A percentile compares a stretch with the other conserved stretches of the same genome.
phyloP scores from a whole-genome alignment of 2,797 vertebrate genomes.

The Erpetoichthys calabaricus region DNA sequence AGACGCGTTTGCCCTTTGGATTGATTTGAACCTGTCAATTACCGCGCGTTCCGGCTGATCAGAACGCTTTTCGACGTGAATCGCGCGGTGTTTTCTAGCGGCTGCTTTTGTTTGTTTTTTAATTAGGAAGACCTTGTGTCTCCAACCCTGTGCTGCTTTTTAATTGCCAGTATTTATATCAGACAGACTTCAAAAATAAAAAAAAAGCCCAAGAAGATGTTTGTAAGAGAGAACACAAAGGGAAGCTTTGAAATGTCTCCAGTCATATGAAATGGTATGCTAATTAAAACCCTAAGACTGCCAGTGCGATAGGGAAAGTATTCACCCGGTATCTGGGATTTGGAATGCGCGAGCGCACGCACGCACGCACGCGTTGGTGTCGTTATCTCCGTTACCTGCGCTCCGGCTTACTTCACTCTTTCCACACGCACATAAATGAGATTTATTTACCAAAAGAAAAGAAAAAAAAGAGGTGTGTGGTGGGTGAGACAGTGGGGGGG shows the following conservation, averaged over 20 bases:
- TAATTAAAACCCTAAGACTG: slow-evolving; percentile 83
- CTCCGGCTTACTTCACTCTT: no score
- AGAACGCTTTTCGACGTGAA: slow-evolving; percentile 84
- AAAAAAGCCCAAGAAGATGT: slow-evolving; percentile 60
- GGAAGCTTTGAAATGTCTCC: slow-evolving; percentile 80
- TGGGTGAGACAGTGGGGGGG: slow-evolving; percentile 14
- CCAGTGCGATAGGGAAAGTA: slow-evolving; percentile 62
- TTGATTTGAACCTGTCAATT: slow-evolving; percentile 78
- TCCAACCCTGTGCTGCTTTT: slow-evolving; percentile 74
- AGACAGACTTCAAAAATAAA: slow-evolving; percentile 88
- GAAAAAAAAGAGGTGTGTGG: slow-evolving; percentile 8
- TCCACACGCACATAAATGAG: no score
- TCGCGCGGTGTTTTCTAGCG: slow-evolving; percentile 70
- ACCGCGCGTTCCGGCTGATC: slow-evolving; percentile 76
- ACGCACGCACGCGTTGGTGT: no score
- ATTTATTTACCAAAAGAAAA: no score
- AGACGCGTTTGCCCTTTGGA: slow-evolving; percentile 62
- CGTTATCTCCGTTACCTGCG: no score
- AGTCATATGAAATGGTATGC: slow-evolving; percentile 74
- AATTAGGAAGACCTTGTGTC: slow-evolving; percentile 86
- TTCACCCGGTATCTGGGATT: slow-evolving; percentile 27
- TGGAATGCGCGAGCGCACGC: no score
- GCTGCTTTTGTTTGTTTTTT: slow-evolving; percentile 93
- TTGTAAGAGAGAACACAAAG: slow-evolving; percentile 82
- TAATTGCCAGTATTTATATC: slow-evolving; percentile 94